Base-by-base conservation (phyloP, 2,113 vertebrate genomes). In the Bambusicola thoracicus region DNA sequence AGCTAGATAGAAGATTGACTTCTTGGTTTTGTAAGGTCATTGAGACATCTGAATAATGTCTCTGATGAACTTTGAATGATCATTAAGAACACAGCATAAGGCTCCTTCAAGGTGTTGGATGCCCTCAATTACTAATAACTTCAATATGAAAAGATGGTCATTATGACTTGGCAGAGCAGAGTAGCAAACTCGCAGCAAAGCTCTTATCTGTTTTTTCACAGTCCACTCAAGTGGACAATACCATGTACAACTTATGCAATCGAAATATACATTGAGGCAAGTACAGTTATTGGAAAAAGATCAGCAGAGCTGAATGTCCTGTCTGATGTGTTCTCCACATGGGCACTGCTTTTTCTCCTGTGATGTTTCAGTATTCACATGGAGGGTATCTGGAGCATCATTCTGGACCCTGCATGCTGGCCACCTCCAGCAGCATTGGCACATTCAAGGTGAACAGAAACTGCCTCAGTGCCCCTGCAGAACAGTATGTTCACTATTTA, bases 261-360 rank as follows among this genome's bases (percentile, higher is more conserved):
- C 49, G 13, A 55, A 44, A 36, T 14, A 8, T 34, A 25, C 55
- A 21, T 14, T 41, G 4, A 2, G 27, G 51, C 38, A 72, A 44
- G n/a, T 6, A 14, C 48, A 66, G 32, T 51, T 29, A 8, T 12
- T 81, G 56, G 56, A 48, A 74, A 32, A 13, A 55, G 43, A 32
- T 13, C 3, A 2, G 21, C 29, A 22, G 66, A n/a, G 56, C 7
- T 59, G 29, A 65, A 48, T 63, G 15, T 46, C 51, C n/a, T 36
- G 21, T 24, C 41, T 44, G 81, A 43, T 2, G 2, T 6, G 5
- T 44, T 66, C 77, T 30, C 16, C 20, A 41, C 20, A 4, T 0
- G 4, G 32, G 13, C 0, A 0, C n/a, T 27, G 0, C 13, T 2
- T 82, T 72, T 41, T 10, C 40, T 76, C 43, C 79, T 65, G 34